Evolutionary conservation across 2,113 vertebrate species (phyloP).

Genomic region (Triplophysa dalaica): DNA sequence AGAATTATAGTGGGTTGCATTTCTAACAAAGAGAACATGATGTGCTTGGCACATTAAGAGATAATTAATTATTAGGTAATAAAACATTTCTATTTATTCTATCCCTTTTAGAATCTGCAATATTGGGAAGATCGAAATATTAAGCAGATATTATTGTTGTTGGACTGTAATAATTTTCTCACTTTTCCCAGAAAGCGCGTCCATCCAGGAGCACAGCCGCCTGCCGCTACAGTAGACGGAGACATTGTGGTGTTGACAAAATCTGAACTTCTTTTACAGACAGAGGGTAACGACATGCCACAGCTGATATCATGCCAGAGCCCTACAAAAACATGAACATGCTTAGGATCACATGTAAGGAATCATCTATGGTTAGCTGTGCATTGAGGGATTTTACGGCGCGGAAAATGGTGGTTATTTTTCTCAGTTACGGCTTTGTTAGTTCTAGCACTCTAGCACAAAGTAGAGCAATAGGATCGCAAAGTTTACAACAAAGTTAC

Average conservation of each 20-base stretch:
- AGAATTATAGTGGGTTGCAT: neutral
- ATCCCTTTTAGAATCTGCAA: no score
- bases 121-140: no score
- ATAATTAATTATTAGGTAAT: neutral
- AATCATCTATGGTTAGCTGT: neutral
- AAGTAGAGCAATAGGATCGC: no score
- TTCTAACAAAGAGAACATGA: no score
- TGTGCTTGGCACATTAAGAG: neutral
- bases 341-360: neutral
- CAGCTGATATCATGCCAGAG: conserved; percentile 98
- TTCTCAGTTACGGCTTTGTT: no score
- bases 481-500: no score
- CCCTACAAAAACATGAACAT: conserved; percentile 67
- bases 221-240: conserved; percentile 72
- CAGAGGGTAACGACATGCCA: conserved; percentile 81
- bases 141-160: no score
- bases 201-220: conserved; percentile 86
- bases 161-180: conserved; percentile 41
- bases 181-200: conserved; percentile 84
- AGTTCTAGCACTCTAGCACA: no score
- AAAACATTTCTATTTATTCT: no score
- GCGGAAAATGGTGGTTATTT: no score
- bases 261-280: conserved; percentile 85
- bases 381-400: no score
- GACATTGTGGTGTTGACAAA: conserved; percentile 79